Conservation (phyloP, 23 tunicate genomes). For the Corella eumyota region DNA sequence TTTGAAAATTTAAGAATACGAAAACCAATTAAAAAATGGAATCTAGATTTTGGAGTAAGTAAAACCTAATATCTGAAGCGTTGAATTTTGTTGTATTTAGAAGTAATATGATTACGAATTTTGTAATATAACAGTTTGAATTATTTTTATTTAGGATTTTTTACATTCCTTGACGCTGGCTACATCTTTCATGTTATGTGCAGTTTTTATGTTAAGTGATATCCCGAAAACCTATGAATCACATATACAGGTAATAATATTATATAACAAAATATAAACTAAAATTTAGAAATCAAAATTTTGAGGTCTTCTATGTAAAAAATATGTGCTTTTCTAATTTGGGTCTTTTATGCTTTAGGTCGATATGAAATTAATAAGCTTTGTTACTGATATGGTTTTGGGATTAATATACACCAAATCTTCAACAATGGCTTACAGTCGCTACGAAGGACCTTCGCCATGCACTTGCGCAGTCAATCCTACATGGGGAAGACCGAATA, state of each 20-base stretch:
- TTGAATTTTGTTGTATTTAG: too few relatives aligned
- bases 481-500: too few relatives aligned
- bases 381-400: slow-evolving; percentile 6
- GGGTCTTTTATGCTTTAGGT: slow-evolving; percentile 12
- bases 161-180: slow-evolving; percentile 1
- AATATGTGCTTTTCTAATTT: too few relatives aligned
- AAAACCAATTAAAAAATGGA: not conserved
- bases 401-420: slow-evolving; percentile 18
- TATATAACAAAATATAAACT: too few relatives aligned
- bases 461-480: not conserved
- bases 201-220: not conserved
- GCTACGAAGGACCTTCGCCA: not conserved
- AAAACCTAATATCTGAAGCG: too few relatives aligned
- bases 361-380: slow-evolving; percentile 5
- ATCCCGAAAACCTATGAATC: not conserved
- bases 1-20: not conserved
- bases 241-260: slow-evolving; percentile 6
- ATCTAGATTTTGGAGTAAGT: slow-evolving; percentile 3
- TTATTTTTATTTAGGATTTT: too few relatives aligned
- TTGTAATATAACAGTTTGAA: too few relatives aligned
- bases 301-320: too few relatives aligned
- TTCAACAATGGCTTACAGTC: slow-evolving; percentile 7
- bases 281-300: too few relatives aligned
- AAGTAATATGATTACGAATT: too few relatives aligned
- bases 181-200: slow-evolving; percentile 4